Conservation (phyloP, 2,888 invertebrate species). For the Phragmatobia fuliginosa region DNA sequence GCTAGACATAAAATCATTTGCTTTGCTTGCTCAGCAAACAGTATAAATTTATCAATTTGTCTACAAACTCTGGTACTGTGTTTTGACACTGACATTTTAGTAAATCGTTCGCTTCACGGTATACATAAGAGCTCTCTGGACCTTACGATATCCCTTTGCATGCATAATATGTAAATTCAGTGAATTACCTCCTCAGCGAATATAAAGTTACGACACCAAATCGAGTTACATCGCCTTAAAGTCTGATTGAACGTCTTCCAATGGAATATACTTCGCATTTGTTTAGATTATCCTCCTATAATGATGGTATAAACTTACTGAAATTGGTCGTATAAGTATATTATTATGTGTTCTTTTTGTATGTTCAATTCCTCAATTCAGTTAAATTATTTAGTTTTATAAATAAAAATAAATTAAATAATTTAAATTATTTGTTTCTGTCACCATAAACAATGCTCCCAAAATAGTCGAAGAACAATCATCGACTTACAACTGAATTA, state of each 20-base stretch:
- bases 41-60: conserved; percentile 5
- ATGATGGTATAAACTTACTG: conserved; percentile 58
- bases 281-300: conserved; percentile 69
- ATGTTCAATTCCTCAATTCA: background rate
- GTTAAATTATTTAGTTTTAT: background rate
- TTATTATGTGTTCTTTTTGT: conserved; percentile 47
- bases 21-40: background rate
- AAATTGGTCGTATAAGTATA: conserved; percentile 51
- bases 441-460: background rate
- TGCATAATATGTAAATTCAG: conserved; percentile 72
- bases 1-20: background rate
- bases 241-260: conserved; percentile 70
- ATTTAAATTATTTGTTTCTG: too few relatives aligned
- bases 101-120: conserved; percentile 33
- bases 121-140: conserved; percentile 56
- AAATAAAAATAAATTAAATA: background rate
- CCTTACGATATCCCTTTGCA: conserved; percentile 70
- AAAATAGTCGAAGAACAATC: background rate
- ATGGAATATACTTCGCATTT: conserved; percentile 67
- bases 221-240: conserved; percentile 62
- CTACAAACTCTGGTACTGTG: conserved; percentile 17
- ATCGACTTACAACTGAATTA: background rate
- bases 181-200: conserved; percentile 71
- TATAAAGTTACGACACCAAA: conserved; percentile 72
- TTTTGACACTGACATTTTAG: conserved; percentile 29